These are phyloP conservation scores for Morbakka virulenta DNA, from an alignment of 30 jellyfish, hydroid and myxozoan genomes.

Conservation along the genomic window DNA sequence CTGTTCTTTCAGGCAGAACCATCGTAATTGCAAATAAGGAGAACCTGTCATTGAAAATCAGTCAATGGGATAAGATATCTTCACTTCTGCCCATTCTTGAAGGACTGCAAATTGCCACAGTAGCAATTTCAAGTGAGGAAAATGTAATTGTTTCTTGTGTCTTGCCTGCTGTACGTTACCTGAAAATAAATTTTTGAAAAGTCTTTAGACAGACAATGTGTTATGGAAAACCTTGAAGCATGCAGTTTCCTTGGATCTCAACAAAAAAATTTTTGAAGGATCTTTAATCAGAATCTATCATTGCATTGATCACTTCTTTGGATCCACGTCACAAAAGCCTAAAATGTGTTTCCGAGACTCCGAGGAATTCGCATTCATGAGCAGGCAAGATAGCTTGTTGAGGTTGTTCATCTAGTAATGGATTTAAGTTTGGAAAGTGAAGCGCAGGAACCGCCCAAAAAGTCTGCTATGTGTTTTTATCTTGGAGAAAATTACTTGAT, in stretches of 20 bases:
- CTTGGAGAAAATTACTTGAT: no score
- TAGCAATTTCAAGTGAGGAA: conserved; percentile 31
- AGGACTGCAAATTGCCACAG: conserved; percentile 43
- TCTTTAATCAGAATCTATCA: conserved; percentile 1
- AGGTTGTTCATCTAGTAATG: no score
- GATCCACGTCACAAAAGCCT: no score
- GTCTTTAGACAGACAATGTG: neutral
- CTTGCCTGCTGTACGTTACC: no score
- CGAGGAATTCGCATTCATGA: no score
- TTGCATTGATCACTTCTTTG: conserved; percentile 2
- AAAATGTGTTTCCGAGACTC: no score
- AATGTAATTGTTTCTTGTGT: no score
- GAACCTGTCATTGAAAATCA: conserved; percentile 4
- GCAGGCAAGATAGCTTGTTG: no score
- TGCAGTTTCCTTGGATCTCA: neutral
- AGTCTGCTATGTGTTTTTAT: no score
- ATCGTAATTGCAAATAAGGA: no score
- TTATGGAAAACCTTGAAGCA: conserved; percentile 16
- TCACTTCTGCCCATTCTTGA: conserved; percentile 31
- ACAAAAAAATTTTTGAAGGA: conserved; percentile 5
- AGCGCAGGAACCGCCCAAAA: no score
- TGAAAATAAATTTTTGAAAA: conserved; percentile 6
- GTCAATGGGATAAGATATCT: conserved; percentile 24
- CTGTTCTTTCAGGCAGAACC: conserved; percentile 11
- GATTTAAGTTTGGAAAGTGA: no score